phyloP scores from a whole-genome alignment of 2,888 invertebrate genomes.

The Bellardia pandia region DNA sequence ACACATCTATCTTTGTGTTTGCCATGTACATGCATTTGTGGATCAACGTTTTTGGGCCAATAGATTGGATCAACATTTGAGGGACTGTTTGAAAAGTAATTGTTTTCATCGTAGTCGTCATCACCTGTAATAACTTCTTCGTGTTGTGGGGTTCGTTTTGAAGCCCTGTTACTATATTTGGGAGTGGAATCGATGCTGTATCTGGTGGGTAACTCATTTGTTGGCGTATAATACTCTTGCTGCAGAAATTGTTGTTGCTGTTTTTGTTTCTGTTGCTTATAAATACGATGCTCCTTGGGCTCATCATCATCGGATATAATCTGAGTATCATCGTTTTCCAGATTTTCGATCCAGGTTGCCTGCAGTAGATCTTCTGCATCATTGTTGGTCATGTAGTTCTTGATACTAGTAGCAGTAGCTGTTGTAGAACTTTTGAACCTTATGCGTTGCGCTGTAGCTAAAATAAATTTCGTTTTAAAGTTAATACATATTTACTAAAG shows the following conservation, averaged over 20 bases:
- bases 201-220: neutral
- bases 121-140: slow-evolving; percentile 71
- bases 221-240: slow-evolving; percentile 18
- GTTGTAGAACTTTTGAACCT: slow-evolving; percentile 49
- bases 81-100: slow-evolving; percentile 10
- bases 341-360: slow-evolving; percentile 76
- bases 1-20: slow-evolving; percentile 74
- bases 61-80: slow-evolving; percentile 41
- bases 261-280: slow-evolving; percentile 69
- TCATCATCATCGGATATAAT: slow-evolving; percentile 74
- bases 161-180: neutral
- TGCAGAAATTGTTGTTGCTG: slow-evolving; percentile 18
- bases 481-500: neutral
- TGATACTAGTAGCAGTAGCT: slow-evolving; percentile 38
- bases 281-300: slow-evolving; percentile 74
- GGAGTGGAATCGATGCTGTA: neutral
- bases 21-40: slow-evolving; percentile 65
- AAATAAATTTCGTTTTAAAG: neutral
- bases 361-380: slow-evolving; percentile 74
- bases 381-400: slow-evolving; percentile 50
- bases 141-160: slow-evolving; percentile 22
- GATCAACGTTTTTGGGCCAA: slow-evolving; percentile 75
- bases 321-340: slow-evolving; percentile 73
- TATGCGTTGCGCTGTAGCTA: slow-evolving; percentile 34
- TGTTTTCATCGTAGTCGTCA: slow-evolving; percentile 61